phyloP scores from a whole-genome alignment of 2,888 invertebrate species.

The Rhagium mordax region DNA sequence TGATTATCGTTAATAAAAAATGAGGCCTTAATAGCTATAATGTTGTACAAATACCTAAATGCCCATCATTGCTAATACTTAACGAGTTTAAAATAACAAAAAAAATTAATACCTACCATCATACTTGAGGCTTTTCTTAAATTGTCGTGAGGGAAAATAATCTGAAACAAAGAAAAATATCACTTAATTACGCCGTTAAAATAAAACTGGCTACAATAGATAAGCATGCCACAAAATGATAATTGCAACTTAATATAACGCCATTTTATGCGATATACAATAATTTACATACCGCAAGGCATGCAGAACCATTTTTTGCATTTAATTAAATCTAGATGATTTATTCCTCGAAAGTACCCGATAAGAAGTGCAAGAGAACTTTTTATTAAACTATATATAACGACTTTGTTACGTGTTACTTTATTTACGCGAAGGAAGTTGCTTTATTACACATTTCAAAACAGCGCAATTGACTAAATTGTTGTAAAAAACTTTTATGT shows the following conservation, averaged over 20 bases:
- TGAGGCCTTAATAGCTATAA: slow-evolving; percentile 1
- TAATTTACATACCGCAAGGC: slow-evolving; percentile 30
- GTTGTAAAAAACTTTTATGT: slow-evolving; percentile 8
- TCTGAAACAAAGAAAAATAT: slow-evolving; percentile 23
- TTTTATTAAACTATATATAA: slow-evolving; percentile 47
- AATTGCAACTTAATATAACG: slow-evolving; percentile 20
- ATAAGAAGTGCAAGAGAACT: slow-evolving; percentile 35
- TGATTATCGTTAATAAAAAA: slow-evolving; percentile 19
- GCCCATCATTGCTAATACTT: not conserved
- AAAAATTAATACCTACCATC: slow-evolving; percentile 4
- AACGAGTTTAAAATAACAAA: not conserved
- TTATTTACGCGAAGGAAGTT: slow-evolving; percentile 26
- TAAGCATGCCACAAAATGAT: slow-evolving; percentile 21
- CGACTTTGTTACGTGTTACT: slow-evolving; percentile 33
- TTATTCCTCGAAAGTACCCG: slow-evolving; percentile 38
- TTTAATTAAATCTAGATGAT: slow-evolving; percentile 46
- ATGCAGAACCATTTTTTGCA: slow-evolving; percentile 42
- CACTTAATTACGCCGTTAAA: not conserved
- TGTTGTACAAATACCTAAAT: slow-evolving; percentile 1
- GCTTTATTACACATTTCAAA: slow-evolving; percentile 18
- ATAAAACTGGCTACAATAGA: slow-evolving; percentile 15
- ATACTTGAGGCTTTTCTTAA: slow-evolving; percentile 11
- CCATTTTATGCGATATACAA: slow-evolving; percentile 33
- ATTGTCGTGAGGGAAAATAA: slow-evolving; percentile 19
- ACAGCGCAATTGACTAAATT: slow-evolving; percentile 5